Percentiles rank a stretch among this genome's conserved stretches.
phyloP scores from a whole-genome alignment of 2,888 invertebrate species.

The Ischnus inquisitorius region DNA sequence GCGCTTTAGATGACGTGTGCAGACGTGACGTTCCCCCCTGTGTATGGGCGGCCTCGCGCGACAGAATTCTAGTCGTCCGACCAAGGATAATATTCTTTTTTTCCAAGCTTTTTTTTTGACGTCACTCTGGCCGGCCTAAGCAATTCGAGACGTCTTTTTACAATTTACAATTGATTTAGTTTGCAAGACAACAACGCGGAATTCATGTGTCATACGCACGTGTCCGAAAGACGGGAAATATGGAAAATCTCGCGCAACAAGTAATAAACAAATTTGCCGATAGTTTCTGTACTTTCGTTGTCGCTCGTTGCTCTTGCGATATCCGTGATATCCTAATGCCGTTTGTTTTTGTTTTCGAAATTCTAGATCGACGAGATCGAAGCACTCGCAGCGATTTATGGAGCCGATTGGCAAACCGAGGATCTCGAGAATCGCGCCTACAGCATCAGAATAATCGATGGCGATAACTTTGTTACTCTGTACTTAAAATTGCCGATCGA shows the following conservation, averaged over 20 bases:
- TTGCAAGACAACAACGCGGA: background rate
- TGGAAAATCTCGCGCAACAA: constrained; percentile 58
- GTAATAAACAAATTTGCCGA: constrained; percentile 29
- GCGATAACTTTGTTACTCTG: constrained; percentile 87
- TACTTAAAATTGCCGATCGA: constrained; percentile 88
- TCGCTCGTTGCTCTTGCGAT: background rate
- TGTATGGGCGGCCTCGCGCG: background rate
- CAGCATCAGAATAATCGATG: constrained; percentile 87
- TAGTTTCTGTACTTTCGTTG: background rate
- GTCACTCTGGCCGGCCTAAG: background rate
- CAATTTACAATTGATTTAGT: background rate
- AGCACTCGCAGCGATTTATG: constrained; percentile 91
- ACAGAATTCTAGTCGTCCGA: background rate
- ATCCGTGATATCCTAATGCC: constrained; percentile 21
- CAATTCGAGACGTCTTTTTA: background rate
- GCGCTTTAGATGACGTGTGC: constrained; percentile 74
- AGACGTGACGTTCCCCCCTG: constrained; percentile 67
- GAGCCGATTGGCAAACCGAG: constrained; percentile 89
- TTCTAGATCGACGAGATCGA: constrained; percentile 90
- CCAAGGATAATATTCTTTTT: background rate
- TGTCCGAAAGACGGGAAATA: constrained; percentile 21
- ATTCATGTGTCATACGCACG: constrained; percentile 13
- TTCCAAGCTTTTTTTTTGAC: background rate
- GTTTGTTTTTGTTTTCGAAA: constrained; percentile 25
- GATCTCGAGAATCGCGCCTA: constrained; percentile 87